phyloP scores from a whole-genome alignment of 1,140 invertebrate species.

The Zaprionus vittiger region DNA sequence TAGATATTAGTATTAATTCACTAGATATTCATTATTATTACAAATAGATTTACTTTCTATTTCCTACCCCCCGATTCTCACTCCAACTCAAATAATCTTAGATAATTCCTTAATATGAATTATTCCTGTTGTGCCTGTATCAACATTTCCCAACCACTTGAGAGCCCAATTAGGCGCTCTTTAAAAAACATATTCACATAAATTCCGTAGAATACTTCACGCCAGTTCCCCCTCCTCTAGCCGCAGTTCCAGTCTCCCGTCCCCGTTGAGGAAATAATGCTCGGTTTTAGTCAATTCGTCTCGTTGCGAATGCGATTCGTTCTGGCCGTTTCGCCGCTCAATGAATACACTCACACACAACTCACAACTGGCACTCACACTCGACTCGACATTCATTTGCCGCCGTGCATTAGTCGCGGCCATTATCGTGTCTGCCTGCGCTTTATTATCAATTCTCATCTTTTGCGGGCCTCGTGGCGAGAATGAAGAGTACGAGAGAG shows the following conservation, averaged over 20 bases:
- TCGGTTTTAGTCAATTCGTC: constrained; percentile 4
- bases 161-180: neutral
- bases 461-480: constrained; percentile 26
- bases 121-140: neutral
- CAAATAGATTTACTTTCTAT: no score
- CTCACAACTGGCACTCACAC: neutral
- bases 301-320: constrained; percentile 12
- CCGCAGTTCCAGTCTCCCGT: no score
- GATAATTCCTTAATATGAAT: neutral
- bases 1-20: no score
- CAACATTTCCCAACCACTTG: neutral
- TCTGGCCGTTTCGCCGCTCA: constrained; percentile 11
- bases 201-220: constrained; percentile 1
- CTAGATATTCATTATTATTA: no score
- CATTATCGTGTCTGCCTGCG: constrained; percentile 68
- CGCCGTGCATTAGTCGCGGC: constrained; percentile 78
- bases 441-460: constrained; percentile 64
- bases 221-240: neutral
- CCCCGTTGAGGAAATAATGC: neutral
- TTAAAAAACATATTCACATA: constrained; percentile 10
- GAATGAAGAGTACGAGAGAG: constrained; percentile 3
- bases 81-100: neutral
- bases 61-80: neutral
- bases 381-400: constrained; percentile 44
- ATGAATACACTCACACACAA: constrained; percentile 2